Conservation (phyloP, 2,113 vertebrate genomes). For the Grantiella picta region DNA sequence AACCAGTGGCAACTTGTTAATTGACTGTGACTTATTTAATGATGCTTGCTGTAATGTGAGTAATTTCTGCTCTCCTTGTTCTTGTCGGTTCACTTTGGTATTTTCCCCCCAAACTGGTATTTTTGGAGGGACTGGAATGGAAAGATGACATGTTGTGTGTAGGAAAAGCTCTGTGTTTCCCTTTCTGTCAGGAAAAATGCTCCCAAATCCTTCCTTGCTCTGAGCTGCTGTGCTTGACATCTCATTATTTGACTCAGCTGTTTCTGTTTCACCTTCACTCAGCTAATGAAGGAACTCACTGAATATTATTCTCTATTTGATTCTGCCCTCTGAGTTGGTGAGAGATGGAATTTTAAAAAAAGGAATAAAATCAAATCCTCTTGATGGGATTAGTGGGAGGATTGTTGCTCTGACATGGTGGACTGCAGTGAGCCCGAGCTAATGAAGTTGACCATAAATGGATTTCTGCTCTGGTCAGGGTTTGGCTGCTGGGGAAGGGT, state of each 20-base stretch:
- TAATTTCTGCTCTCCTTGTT: constrained; percentile 40
- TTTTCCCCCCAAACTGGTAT: not conserved
- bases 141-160: constrained; percentile 56
- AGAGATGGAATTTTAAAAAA: constrained; percentile 5
- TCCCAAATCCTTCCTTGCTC: constrained; percentile 59
- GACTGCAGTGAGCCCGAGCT: not conserved
- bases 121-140: constrained; percentile 38
- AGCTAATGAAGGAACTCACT: constrained; percentile 75
- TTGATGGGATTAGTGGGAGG: constrained; percentile 12
- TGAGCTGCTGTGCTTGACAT: constrained; percentile 55
- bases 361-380: not conserved
- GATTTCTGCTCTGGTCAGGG: not conserved
- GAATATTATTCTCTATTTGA: constrained; percentile 69
- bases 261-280: constrained; percentile 74
- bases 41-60: not conserved
- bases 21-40: constrained; percentile 4
- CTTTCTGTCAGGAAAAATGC: constrained; percentile 52
- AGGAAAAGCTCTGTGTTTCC: constrained; percentile 53
- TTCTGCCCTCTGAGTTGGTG: constrained; percentile 27
- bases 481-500: not conserved
- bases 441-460: not conserved
- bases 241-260: constrained; percentile 73
- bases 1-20: not conserved
- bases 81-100: not conserved
- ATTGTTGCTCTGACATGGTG: not conserved